These are phyloP conservation scores for Sclerurus mexicanus DNA, from an alignment of 2,113 vertebrate genomes.

Conservation along the genomic window DNA sequence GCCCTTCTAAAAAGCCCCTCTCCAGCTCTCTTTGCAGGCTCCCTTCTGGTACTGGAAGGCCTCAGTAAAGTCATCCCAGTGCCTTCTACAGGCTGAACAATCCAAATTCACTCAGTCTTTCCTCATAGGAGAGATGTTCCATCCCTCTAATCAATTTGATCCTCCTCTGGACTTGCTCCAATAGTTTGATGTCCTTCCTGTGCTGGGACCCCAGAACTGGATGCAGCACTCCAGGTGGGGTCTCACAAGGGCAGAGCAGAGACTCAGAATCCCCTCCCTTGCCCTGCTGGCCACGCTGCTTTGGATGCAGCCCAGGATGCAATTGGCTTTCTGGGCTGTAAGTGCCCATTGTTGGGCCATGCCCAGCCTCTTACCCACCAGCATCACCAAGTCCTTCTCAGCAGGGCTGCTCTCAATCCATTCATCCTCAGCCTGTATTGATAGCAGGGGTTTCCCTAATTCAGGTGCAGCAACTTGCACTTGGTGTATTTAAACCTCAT, in stretches of 20 bases:
- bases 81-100: neutral
- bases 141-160: rapidly evolving
- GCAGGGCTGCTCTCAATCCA: rapidly evolving
- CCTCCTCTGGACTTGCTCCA: neutral
- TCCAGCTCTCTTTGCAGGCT: neutral
- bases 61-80: neutral
- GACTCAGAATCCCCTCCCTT: neutral
- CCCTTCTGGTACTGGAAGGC: neutral
- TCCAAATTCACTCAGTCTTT: neutral
- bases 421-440: neutral
- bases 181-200: neutral
- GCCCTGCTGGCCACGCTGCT: neutral
- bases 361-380: neutral
- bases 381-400: rapidly evolving
- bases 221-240: neutral
- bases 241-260: neutral
- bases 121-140: neutral
- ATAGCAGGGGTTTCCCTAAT: rapidly evolving
- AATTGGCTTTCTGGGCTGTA: neutral
- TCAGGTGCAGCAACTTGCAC: neutral
- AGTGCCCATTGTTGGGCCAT: neutral
- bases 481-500: neutral
- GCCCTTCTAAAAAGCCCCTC: neutral
- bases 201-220: neutral
- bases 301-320: neutral